Base-by-base conservation (phyloP, 1,140 invertebrate genomes). In the Tachypleus tridentatus region DNA sequence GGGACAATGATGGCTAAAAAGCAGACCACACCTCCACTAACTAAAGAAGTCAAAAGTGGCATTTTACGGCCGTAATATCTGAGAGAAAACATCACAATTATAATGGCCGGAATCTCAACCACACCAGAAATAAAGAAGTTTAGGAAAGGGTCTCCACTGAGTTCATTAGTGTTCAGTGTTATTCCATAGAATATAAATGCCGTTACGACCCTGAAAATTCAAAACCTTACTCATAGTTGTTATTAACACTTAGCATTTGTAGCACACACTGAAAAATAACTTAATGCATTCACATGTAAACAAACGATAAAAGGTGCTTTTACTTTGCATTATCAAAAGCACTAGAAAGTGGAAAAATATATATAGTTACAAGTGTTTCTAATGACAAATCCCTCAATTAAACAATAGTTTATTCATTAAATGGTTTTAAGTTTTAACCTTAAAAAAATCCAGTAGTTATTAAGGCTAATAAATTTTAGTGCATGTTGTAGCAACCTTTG, bases 181-280 rank as follows among this genome's bases (percentile, higher is more conserved):
- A 91, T 74, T 3, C 87, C 88, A 70, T 91, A 91, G 74, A 90
- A 91, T 5, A 87, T 84, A 56, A 85, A 82, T 61, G 85, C 86
- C 72, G 86, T 87, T 10, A 87, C 86, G 72, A 89, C 90, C 87
- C 85, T 87, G 70, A 10, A 29, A 29, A 29, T 29, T 29, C 29
- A 29, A 29, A 29, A 29, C 29, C 29, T 29, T 29, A 29, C 29
- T 29, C 2, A 29, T 29, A 29, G 29, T 29, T 29, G 29, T 29
- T 29, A 29, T 29, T 49, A 64, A 49, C 47, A 50, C 63, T 62
- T 11, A 86, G 89, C 88, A 90, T 71, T 86, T 83, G 72, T 87
- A 88, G 75, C 89, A 89, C 63, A 91, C 81, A 57, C 88, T 80
- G 3, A 88, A 29, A 29, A 29, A 29, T 29, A 29, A 29, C 29